phyloP scores from a whole-genome alignment of 2,797 vertebrate species.

The Novumbra hubbsi region DNA sequence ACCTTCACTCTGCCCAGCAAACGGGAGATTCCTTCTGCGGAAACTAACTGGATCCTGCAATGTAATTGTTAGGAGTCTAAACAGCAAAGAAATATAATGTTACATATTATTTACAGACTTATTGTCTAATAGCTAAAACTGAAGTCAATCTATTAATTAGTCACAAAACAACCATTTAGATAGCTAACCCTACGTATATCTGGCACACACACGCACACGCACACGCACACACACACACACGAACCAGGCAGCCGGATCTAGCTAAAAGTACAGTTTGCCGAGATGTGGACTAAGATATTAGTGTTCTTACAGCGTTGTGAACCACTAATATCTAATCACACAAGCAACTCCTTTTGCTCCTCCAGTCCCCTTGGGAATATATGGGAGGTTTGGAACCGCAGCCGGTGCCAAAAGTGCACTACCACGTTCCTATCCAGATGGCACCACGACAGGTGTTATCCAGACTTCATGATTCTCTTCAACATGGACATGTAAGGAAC shows the following conservation, averaged over 20 bases:
- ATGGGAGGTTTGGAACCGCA: constrained; percentile 41
- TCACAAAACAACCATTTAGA: neutral
- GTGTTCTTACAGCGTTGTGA: constrained; percentile 10
- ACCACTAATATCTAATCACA: constrained; percentile 46
- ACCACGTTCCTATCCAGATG: constrained; percentile 46
- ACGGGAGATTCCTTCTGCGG: constrained; percentile 33
- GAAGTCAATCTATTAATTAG: neutral
- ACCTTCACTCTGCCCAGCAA: constrained; percentile 24
- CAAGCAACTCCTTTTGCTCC: constrained; percentile 52
- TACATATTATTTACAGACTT: neutral
- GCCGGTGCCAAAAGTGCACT: constrained; percentile 33
- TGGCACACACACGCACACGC: too few relatives aligned
- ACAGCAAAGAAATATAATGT: neutral
- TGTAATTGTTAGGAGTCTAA: constrained; percentile 18
- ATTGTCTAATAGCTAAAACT: neutral
- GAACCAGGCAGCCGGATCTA: neutral
- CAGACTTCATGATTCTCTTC: constrained; percentile 11
- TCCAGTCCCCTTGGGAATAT: constrained; percentile 34
- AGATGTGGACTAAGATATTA: neutral
- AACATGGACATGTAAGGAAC: constrained; percentile 13
- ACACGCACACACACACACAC: too few relatives aligned
- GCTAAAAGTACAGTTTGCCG: neutral
- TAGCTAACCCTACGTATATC: neutral
- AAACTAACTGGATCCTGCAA: constrained; percentile 10
- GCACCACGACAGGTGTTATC: constrained; percentile 9